A percentile compares a stretch with the other conserved stretches of the same genome.
These are phyloP conservation scores for Hozukius guyotensis DNA, from an alignment of 2,797 vertebrate genomes.

Conservation along the genomic window DNA sequence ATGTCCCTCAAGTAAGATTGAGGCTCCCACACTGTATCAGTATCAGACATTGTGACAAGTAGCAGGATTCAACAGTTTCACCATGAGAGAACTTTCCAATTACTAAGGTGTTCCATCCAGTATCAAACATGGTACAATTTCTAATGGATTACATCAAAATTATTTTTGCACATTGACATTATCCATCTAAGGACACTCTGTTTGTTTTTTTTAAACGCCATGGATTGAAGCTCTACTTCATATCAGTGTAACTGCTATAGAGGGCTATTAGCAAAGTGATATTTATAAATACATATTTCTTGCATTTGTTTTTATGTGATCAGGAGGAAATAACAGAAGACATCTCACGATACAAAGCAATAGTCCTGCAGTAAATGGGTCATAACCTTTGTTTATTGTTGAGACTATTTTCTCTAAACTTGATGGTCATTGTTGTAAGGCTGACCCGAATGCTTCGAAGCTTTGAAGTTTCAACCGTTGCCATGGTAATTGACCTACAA, in stretches of 20 bases:
- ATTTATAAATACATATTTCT: background rate
- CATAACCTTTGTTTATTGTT: background rate
- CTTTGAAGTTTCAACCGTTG: too few relatives aligned
- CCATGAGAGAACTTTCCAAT: background rate
- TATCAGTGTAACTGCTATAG: background rate
- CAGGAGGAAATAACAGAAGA: background rate
- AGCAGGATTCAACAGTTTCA: background rate
- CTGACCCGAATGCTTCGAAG: too few relatives aligned
- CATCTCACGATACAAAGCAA: background rate
- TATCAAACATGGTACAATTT: background rate
- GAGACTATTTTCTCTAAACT: background rate
- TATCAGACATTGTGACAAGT: background rate
- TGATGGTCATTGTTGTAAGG: background rate
- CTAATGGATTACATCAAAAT: background rate
- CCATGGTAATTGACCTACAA: too few relatives aligned
- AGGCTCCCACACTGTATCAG: background rate
- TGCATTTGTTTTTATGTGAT: background rate
- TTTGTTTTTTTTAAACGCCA: background rate
- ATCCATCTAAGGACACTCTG: background rate
- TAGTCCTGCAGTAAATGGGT: background rate
- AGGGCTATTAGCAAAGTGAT: background rate
- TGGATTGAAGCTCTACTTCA: background rate
- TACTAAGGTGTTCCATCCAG: background rate
- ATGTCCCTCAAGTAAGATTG: slow-evolving; percentile 92
- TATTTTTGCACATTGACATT: background rate